Evolutionary conservation across 2,888 invertebrate species (phyloP).

Genomic region (Callimorpha dominula): DNA sequence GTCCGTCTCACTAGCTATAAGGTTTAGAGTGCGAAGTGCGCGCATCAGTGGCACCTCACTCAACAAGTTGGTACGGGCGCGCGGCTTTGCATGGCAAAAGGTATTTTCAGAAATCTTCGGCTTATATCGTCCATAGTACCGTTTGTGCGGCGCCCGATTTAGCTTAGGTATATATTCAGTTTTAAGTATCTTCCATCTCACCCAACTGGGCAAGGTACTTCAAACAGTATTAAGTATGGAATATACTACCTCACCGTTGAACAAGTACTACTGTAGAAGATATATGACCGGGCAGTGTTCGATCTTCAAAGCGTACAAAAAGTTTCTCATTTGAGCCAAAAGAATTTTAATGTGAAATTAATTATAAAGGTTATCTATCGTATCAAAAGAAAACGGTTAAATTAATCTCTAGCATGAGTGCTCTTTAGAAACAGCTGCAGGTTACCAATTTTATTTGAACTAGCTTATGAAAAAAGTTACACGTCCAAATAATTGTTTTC

Average conservation of each 20-base stretch:
- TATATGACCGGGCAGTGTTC: not conserved
- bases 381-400: too few species aligned
- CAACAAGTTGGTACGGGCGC: too few species aligned
- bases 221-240: not conserved
- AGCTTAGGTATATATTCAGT: not conserved
- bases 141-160: not conserved
- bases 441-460: not conserved
- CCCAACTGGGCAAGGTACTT: not conserved
- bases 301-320: not conserved
- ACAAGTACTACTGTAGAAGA: not conserved
- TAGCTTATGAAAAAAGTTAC: not conserved
- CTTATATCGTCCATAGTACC: not conserved
- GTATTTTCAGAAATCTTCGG: not conserved
- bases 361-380: not conserved
- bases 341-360: not conserved
- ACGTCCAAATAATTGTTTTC: not conserved
- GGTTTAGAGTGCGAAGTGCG: too few species aligned
- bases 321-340: not conserved
- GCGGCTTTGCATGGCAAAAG: too few species aligned
- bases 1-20: too few species aligned
- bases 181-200: not conserved
- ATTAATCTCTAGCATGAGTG: not conserved
- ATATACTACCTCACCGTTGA: not conserved
- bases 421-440: not conserved
- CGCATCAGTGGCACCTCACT: too few species aligned